These are phyloP conservation scores for Leptestheria dahalacensis DNA, from an alignment of 1,140 invertebrate species.

Conservation along the genomic window DNA sequence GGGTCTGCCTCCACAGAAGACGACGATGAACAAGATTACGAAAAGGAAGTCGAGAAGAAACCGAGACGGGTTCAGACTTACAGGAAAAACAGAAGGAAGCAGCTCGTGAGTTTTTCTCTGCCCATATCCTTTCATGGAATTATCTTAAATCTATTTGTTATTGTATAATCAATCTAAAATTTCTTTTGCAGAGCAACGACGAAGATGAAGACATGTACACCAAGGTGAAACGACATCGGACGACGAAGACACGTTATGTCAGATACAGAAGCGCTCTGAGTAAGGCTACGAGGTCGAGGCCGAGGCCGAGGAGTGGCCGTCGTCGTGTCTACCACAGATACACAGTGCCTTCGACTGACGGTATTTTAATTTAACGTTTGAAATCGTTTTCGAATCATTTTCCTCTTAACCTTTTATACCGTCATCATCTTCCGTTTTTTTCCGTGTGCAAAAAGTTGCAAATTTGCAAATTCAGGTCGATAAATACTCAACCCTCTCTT, in stretches of 20 bases:
- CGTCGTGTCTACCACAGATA: neutral
- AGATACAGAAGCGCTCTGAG: neutral
- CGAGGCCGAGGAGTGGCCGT: neutral
- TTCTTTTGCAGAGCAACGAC: neutral
- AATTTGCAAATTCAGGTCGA: neutral
- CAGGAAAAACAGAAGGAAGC: neutral
- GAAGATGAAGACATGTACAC: conserved; percentile 4
- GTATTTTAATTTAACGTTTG: neutral
- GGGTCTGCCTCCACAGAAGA: neutral
- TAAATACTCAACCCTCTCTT: no score
- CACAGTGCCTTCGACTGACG: neutral
- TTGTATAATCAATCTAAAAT: neutral
- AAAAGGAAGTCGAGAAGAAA: neutral
- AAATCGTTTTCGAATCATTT: neutral
- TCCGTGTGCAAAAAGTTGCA: neutral
- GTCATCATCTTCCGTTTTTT: neutral
- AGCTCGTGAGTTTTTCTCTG: neutral
- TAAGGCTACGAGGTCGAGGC: neutral
- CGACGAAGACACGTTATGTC: neutral
- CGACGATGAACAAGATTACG: neutral
- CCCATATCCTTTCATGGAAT: neutral
- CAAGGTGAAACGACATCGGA: conserved; percentile 1
- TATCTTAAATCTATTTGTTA: neutral
- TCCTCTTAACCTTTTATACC: neutral
- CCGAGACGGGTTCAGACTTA: neutral